Evolutionary conservation across 2,797 vertebrate species (phyloP).

Genomic region (Channallabes apus): DNA sequence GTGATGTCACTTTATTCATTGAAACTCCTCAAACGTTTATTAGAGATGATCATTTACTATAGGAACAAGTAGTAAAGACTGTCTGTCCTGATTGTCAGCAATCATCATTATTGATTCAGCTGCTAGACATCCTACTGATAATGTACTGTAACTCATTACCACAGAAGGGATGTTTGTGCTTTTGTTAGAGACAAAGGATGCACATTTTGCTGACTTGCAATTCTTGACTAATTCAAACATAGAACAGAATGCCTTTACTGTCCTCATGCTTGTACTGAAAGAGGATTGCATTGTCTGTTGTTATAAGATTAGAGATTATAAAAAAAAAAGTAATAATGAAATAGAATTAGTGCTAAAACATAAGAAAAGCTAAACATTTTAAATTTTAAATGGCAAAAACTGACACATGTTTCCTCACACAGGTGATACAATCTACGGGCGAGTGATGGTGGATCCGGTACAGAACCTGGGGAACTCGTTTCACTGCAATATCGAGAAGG

Average conservation of each 20-base stretch:
- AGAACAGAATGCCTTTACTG: neutral
- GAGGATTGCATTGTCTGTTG: neutral
- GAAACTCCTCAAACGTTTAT: neutral
- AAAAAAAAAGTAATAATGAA: no score
- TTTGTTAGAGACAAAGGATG: neutral
- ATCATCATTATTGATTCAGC: neutral
- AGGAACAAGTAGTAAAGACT: neutral
- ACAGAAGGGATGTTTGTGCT: neutral
- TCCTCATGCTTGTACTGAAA: neutral
- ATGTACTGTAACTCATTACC: neutral
- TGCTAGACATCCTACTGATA: neutral
- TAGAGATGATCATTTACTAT: neutral
- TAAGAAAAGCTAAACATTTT: neutral
- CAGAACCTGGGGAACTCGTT: slow-evolving; percentile 94
- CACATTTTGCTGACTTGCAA: neutral
- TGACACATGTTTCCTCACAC: slow-evolving; percentile 36
- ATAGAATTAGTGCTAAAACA: neutral
- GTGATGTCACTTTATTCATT: neutral
- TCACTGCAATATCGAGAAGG: slow-evolving; percentile 92
- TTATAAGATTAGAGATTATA: neutral
- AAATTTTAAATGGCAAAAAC: neutral
- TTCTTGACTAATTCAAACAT: neutral
- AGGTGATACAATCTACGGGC: slow-evolving; percentile 89
- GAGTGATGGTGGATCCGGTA: slow-evolving; percentile 95
- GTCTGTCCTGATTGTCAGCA: neutral